Evolutionary conservation across 2,888 invertebrate species (phyloP).

Genomic region (Artemia sinica): DNA sequence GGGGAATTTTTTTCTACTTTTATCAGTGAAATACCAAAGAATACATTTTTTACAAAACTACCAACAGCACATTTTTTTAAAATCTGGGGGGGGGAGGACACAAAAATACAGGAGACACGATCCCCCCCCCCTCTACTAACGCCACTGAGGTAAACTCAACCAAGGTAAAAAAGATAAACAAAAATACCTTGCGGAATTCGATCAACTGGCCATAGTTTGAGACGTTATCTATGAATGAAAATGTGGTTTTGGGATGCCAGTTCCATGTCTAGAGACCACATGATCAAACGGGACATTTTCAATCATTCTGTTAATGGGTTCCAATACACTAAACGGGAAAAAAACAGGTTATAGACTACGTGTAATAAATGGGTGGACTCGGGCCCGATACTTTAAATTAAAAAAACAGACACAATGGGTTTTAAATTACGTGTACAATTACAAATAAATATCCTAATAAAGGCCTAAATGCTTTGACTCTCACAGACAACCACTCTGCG

Average conservation of each 20-base stretch:
- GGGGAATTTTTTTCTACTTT: too few species aligned
- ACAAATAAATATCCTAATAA: constrained; percentile 2
- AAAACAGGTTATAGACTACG: background rate
- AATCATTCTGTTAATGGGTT: constrained; percentile 69
- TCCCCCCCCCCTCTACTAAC: too few species aligned
- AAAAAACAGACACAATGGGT: constrained; percentile 14
- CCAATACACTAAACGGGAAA: constrained; percentile 47
- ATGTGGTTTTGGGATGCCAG: constrained; percentile 92
- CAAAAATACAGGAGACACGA: too few species aligned
- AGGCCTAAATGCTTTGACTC: too few species aligned
- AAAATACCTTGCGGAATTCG: constrained; percentile 45
- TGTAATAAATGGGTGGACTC: background rate
- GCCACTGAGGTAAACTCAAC: too few species aligned
- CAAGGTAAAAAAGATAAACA: too few species aligned
- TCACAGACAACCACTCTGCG: too few species aligned
- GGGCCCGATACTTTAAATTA: background rate
- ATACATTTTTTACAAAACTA: too few species aligned
- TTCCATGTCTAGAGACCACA: constrained; percentile 82
- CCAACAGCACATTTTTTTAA: too few species aligned
- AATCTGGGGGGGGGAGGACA: too few species aligned
- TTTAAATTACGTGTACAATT: background rate
- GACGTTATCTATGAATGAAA: constrained; percentile 86
- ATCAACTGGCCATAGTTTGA: constrained; percentile 54
- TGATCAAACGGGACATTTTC: constrained; percentile 65
- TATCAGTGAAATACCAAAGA: too few species aligned